These are phyloP conservation scores for Astropecten irregularis DNA, from an alignment of 53 echinoderm and acorn worm species.

Conservation along the genomic window DNA sequence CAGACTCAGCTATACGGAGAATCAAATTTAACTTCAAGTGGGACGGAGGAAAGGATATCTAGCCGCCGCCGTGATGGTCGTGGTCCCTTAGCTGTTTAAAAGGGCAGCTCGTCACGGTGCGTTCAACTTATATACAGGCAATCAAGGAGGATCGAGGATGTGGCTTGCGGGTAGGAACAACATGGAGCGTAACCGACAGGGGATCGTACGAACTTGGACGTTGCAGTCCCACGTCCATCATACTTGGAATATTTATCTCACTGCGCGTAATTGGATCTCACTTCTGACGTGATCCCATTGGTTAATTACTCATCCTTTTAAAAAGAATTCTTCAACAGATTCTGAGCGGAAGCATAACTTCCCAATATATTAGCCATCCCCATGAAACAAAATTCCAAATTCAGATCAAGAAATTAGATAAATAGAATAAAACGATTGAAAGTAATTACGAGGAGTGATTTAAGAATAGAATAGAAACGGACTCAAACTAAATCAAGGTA, in stretches of 20 bases:
- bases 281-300: no score
- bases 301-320: no score
- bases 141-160: background rate
- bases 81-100: slow-evolving; percentile 27
- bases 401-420: no score
- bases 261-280: no score
- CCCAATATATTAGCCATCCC: no score
- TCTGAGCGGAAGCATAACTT: no score
- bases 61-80: background rate
- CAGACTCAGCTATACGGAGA: background rate
- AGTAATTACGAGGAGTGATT: no score
- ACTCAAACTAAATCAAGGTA: no score
- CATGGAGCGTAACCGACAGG: background rate
- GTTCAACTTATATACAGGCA: background rate
- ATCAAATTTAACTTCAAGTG: background rate
- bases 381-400: no score
- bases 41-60: background rate
- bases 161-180: slow-evolving; percentile 55
- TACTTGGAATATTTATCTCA: slow-evolving; percentile 2
- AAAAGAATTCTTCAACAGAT: no score
- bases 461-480: no score
- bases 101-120: background rate
- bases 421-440: no score
- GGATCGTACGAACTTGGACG: background rate
- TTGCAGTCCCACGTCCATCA: background rate